These are phyloP conservation scores for Hydropotes inermis DNA, from an alignment of 2,113 vertebrate species.

Conservation along the genomic window DNA sequence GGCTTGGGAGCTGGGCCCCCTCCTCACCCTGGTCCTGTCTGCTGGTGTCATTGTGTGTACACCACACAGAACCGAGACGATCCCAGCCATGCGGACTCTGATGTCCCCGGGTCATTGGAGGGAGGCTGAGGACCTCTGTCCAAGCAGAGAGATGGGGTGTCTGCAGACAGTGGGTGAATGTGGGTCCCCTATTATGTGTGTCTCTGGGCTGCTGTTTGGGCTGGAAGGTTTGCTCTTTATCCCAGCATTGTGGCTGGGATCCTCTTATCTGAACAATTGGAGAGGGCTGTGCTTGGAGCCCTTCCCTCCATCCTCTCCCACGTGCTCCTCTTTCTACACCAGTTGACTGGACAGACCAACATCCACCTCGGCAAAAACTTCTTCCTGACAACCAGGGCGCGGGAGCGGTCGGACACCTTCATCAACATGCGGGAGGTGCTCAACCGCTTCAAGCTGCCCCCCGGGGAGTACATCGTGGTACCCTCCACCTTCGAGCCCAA, in stretches of 20 bases:
- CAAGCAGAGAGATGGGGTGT: accelerated
- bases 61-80: neutral
- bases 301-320: accelerated
- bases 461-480: constrained; percentile 91
- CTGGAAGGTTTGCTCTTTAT: neutral
- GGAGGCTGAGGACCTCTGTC: neutral
- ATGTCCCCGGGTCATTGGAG: neutral
- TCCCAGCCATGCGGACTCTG: neutral
- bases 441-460: constrained; percentile 89
- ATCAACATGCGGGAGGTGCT: constrained; percentile 95
- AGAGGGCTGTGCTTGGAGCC: accelerated
- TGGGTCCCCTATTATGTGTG: accelerated
- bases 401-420: constrained; percentile 91
- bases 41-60: neutral
- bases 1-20: neutral
- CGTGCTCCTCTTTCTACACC: neutral
- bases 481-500: constrained; percentile 95
- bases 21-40: neutral
- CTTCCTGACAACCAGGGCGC: constrained; percentile 91
- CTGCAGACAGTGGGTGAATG: neutral
- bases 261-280: accelerated
- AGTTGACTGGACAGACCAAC: constrained; percentile 88
- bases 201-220: neutral
- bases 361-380: constrained; percentile 94
- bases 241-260: accelerated